These are phyloP conservation scores for Acrossocheilus wenchowensis DNA, from an alignment of 2,797 vertebrate species.

Conservation along the genomic window DNA sequence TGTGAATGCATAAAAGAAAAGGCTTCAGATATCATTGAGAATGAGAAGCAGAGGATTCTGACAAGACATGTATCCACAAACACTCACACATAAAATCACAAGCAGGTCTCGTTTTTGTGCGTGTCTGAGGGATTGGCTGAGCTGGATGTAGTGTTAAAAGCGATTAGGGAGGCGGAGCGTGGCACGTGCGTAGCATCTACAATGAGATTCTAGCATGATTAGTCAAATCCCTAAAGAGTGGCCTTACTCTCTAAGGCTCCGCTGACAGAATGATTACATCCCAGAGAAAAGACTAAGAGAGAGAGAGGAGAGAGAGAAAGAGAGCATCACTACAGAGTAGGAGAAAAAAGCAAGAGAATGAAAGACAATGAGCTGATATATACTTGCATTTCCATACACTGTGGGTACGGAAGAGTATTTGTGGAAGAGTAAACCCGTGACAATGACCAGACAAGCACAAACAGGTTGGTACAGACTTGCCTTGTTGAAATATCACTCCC, in stretches of 20 bases:
- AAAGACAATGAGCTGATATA: constrained; percentile 36
- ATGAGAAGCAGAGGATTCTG: constrained; percentile 31
- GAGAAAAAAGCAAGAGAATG: constrained; percentile 8
- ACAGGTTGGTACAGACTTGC: background rate
- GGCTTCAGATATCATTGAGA: constrained; percentile 35
- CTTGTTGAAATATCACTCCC: background rate
- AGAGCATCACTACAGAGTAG: background rate
- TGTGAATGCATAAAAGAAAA: constrained; percentile 31
- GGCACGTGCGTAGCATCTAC: constrained; percentile 57
- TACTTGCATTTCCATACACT: constrained; percentile 2
- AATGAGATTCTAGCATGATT: constrained; percentile 61
- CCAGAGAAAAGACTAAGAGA: constrained; percentile 43
- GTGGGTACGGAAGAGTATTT: background rate
- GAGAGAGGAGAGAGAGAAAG: background rate
- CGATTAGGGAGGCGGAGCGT: constrained; percentile 67
- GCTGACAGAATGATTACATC: constrained; percentile 57
- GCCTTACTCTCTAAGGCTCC: constrained; percentile 45
- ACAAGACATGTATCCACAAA: constrained; percentile 36
- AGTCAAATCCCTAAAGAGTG: constrained; percentile 56
- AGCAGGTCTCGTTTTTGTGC: constrained; percentile 29
- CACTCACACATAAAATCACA: constrained; percentile 29
- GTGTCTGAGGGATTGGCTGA: constrained; percentile 52
- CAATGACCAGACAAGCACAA: constrained; percentile 22
- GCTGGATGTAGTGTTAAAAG: constrained; percentile 61
- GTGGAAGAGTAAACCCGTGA: background rate